phyloP scores from a whole-genome alignment of 2,113 vertebrate genomes.

The Cynocephalus volans region DNA sequence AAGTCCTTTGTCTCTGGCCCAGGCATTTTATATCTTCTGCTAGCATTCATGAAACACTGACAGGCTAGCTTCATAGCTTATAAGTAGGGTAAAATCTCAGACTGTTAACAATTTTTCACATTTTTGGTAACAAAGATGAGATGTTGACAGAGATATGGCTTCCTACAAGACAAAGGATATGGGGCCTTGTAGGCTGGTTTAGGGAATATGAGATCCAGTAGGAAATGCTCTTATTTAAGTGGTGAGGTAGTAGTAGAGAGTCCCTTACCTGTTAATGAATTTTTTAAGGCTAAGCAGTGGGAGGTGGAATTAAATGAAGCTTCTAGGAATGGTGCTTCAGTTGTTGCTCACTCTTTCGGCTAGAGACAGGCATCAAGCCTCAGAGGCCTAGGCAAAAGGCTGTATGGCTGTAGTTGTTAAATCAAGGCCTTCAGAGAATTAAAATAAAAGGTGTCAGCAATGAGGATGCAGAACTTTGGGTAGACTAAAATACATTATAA shows the following conservation, averaged over 20 bases:
- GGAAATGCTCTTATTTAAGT: not conserved
- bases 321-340: not conserved
- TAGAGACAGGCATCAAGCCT: not conserved
- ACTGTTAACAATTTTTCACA: not conserved
- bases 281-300: slow-evolving; percentile 43
- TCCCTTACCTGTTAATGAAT: not conserved
- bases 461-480: not conserved
- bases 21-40: slow-evolving; percentile 20
- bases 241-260: not conserved
- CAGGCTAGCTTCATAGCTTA: not conserved
- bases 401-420: slow-evolving; percentile 31
- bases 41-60: slow-evolving; percentile 30
- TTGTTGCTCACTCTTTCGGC: not conserved
- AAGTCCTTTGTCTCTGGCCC: not conserved
- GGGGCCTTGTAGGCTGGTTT: not conserved
- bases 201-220: not conserved
- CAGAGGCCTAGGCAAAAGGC: not conserved
- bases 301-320: not conserved
- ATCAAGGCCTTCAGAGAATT: not conserved
- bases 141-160: slow-evolving; percentile 5
- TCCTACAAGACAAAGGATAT: not conserved
- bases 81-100: not conserved
- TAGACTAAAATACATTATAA: slow-evolving; percentile 2
- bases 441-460: slow-evolving; percentile 12
- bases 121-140: not conserved